Percentiles rank a stretch among this genome's conserved stretches.
Evolutionary conservation across 2,113 vertebrate species (phyloP).

Genomic region (Strix uralensis): DNA sequence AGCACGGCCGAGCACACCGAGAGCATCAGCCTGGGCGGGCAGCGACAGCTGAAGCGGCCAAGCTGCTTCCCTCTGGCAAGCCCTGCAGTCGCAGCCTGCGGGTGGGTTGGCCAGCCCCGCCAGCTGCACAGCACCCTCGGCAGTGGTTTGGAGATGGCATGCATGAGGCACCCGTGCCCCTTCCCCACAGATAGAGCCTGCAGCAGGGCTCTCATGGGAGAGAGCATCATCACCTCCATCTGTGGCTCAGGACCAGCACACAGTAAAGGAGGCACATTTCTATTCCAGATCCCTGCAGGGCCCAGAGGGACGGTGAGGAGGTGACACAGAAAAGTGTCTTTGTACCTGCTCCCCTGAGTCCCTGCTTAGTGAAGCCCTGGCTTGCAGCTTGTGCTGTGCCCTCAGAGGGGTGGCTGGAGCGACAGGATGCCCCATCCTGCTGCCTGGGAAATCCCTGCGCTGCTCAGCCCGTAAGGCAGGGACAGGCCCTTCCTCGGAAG

Average conservation of each 20-base stretch:
- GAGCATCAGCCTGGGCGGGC: not conserved
- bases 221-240: not conserved
- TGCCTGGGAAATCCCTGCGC: not conserved
- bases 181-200: not conserved
- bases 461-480: not conserved
- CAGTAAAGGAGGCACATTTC: not conserved
- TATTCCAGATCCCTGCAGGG: not conserved
- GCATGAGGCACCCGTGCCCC: not conserved
- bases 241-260: not conserved
- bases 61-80: rapidly evolving
- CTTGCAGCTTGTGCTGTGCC: not conserved
- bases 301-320: not conserved
- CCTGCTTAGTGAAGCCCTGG: not conserved
- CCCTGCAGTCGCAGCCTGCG: not conserved
- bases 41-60: rapidly evolving
- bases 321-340: not conserved
- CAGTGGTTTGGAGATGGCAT: not conserved
- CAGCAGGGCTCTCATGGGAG: rapidly evolving
- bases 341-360: not conserved
- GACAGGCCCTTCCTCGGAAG: not conserved
- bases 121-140: rapidly evolving
- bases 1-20: rapidly evolving
- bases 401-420: not conserved
- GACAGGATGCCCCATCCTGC: not conserved
- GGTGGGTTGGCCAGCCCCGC: not conserved